These are phyloP conservation scores for Ophioderma brevispina DNA, from an alignment of 35 echinoderm and acorn worm genomes.

Conservation along the genomic window DNA sequence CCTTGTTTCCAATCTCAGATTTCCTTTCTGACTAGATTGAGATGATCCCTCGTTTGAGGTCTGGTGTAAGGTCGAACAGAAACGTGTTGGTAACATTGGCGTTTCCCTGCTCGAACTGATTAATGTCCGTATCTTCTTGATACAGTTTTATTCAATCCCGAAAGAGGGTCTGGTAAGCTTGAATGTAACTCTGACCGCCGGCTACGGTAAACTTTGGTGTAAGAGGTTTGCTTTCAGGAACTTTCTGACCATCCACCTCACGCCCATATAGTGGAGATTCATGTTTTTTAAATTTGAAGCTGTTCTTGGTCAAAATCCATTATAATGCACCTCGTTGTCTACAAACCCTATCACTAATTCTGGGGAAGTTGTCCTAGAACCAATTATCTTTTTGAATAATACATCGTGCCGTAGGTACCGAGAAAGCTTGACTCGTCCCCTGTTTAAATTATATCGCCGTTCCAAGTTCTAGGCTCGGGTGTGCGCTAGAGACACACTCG, in stretches of 20 bases:
- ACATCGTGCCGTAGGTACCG: conserved; percentile 22
- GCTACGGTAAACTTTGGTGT: background rate
- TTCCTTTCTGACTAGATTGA: conserved; percentile 48
- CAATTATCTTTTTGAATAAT: background rate
- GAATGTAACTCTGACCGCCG: background rate
- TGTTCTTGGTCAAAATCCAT: conserved; percentile 23
- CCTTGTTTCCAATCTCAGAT: conserved; percentile 48
- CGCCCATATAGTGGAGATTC: conserved; percentile 5
- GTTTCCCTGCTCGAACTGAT: too few species aligned
- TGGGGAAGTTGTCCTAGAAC: conserved; percentile 36
- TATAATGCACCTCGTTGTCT: conserved; percentile 29
- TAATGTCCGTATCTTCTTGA: too few species aligned
- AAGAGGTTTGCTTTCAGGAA: background rate
- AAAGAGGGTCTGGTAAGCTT: conserved; percentile 58
- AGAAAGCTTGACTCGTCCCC: conserved; percentile 19
- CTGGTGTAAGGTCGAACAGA: conserved; percentile 53
- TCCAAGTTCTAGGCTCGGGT: conserved; percentile 9
- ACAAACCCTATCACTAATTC: conserved; percentile 38
- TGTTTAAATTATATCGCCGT: conserved; percentile 27
- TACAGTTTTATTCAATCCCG: conserved; percentile 42
- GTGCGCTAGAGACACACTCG: background rate
- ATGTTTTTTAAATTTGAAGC: conserved; percentile 40
- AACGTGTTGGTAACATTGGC: too few species aligned
- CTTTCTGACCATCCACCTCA: conserved; percentile 23
- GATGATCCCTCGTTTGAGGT: conserved; percentile 44